Evolutionary conservation across 2,113 vertebrate species (phyloP), one percentile per base, ranked within the genome.

Genomic region (Syngnathus typhle): DNA sequence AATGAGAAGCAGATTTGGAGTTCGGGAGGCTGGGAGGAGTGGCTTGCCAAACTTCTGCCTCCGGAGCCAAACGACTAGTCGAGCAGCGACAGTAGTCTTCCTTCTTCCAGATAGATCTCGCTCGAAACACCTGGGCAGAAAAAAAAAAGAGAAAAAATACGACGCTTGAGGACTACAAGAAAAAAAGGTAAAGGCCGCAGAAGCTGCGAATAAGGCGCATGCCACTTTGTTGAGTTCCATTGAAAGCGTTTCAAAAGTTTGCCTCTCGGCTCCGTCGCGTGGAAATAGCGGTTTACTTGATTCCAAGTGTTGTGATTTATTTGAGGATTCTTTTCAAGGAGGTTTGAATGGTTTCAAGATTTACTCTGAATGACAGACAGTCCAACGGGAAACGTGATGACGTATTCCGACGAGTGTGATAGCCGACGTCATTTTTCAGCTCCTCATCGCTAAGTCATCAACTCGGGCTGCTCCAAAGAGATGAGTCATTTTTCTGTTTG

Each of bases 1-100:
- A 84, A 87, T 88, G 85, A 65, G 74, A 87, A 79, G 75, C 79
- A 86, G 85, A 87, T 75, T 78, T 71, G 60, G 16, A 58, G 23
- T n/a, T n/a, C n/a, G n/a, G n/a, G n/a, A n/a, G n/a, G n/a, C n/a
- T n/a, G n/a, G 23, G 75, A 81, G 87, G 84, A 81, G 82, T 74
- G 79, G 82, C 44, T 68, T 64, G 21, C 16, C 47, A 44, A 64
- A 65, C 41, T 49, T 67, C 23, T 75, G 60, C 70, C 70, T 67
- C 65, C 37, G 67, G 70, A 66, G 66, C 43, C 73, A 23, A 1
- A 37, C 16, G 52, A 64, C 27, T 0, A 32, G 27, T 32, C 27
- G 23, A 23, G 23, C 23, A 23, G 23, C 23, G 3, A 32, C 27
- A 32, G 41, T 56, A 21, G n/a, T 76, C 72, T 71, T 71, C 67